Conservation (phyloP, 2,888 invertebrate species). For the Spilosoma lubricipeda region DNA sequence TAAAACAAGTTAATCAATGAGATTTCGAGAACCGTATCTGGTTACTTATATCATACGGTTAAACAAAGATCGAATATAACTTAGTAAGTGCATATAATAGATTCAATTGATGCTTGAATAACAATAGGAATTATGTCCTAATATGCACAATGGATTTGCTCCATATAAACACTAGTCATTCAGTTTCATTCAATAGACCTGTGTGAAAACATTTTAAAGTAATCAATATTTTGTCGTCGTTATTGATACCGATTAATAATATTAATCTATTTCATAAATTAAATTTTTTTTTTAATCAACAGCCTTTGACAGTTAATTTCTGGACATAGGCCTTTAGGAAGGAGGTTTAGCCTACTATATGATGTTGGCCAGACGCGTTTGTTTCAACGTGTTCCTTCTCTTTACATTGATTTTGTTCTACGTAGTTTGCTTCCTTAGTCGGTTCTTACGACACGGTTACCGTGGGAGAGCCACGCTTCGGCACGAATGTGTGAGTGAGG, state of each 20-base stretch:
- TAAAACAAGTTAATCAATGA: not conserved
- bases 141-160: constrained; percentile 30
- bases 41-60: not conserved
- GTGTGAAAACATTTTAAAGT: constrained; percentile 18
- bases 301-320: too few species aligned
- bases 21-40: not conserved
- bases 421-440: too few species aligned
- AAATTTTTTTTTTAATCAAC: too few species aligned
- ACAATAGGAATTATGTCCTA: constrained; percentile 19
- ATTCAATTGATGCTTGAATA: constrained; percentile 14
- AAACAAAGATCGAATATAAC: not conserved
- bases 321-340: too few species aligned
- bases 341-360: too few species aligned
- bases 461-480: too few species aligned
- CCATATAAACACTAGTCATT: constrained; percentile 16
- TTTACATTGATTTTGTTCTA: too few species aligned
- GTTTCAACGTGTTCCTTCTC: too few species aligned
- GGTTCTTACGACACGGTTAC: too few species aligned
- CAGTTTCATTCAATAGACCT: constrained; percentile 39
- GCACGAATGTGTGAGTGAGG: too few species aligned
- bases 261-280: too few species aligned
- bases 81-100: constrained; percentile 10
- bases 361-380: too few species aligned
- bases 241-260: not conserved
- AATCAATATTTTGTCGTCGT: constrained; percentile 1